Conservation (phyloP, 2,888 invertebrate species). For the Ormyrus rosae region DNA sequence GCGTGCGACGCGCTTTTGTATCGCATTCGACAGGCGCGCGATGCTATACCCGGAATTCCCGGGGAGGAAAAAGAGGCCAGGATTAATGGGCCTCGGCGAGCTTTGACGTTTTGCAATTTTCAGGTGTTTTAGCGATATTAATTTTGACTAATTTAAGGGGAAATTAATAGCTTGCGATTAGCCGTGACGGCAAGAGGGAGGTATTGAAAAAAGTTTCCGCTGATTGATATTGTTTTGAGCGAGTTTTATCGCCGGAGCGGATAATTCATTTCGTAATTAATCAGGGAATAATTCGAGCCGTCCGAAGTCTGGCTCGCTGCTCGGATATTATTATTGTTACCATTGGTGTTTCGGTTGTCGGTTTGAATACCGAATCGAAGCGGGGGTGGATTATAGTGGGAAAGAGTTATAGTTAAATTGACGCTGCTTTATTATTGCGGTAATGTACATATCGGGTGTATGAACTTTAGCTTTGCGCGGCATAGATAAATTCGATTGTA, state of each 20-base stretch:
- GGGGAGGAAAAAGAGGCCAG: background rate
- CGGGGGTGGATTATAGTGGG: too few species aligned
- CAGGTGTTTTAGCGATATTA: constrained; percentile 15
- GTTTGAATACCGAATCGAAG: too few species aligned
- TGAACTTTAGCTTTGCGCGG: too few species aligned
- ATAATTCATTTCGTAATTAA: constrained; percentile 35
- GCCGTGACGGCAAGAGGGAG: constrained; percentile 1
- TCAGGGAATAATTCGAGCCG: too few species aligned
- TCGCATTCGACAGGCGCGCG: constrained; percentile 1
- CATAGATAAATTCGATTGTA: too few species aligned
- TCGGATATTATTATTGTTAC: too few species aligned
- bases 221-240: constrained; percentile 35
- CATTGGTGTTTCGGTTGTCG: too few species aligned
- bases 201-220: constrained; percentile 13
- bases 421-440: too few species aligned
- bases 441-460: too few species aligned
- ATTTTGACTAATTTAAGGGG: constrained; percentile 35
- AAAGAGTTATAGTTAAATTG: too few species aligned
- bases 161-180: constrained; percentile 48
- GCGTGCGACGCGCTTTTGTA: constrained; percentile 10
- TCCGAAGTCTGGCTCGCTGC: too few species aligned
- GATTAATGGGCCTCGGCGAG: constrained; percentile 37
- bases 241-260: constrained; percentile 28
- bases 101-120: constrained; percentile 36
- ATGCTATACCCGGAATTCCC: background rate